Percentiles rank a stretch among this genome's conserved stretches.
Evolutionary conservation across 2,113 vertebrate species (phyloP).

Genomic region (Myotis yumanensis): DNA sequence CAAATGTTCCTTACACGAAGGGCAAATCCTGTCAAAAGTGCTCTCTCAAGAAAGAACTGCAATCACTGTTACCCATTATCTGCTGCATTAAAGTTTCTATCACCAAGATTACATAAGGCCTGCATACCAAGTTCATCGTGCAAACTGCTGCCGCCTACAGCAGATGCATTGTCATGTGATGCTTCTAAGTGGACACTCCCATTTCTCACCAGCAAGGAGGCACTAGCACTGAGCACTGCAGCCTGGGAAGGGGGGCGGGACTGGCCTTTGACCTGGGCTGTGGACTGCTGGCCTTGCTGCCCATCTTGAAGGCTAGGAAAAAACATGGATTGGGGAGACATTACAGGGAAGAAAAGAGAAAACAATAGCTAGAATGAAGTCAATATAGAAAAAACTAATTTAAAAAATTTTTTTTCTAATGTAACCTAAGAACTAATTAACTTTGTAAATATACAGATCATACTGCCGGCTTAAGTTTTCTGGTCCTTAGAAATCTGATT

Average conservation of each 20-base stretch:
- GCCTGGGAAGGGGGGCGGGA: slow-evolving; percentile 95
- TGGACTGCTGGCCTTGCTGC: slow-evolving; percentile 96
- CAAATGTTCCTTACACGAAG: neutral
- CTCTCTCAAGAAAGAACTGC: slow-evolving; percentile 56
- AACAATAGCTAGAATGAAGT: slow-evolving; percentile 80
- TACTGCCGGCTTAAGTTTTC: neutral
- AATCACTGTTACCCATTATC: slow-evolving; percentile 72
- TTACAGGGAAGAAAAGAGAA: slow-evolving; percentile 84
- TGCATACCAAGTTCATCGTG: slow-evolving; percentile 97
- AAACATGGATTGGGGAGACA: slow-evolving; percentile 85
- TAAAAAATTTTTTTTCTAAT: slow-evolving; percentile 37
- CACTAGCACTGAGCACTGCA: slow-evolving; percentile 94
- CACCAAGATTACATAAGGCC: slow-evolving; percentile 86
- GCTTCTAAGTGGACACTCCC: slow-evolving; percentile 98
- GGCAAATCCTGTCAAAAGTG: slow-evolving; percentile 9
- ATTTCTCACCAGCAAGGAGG: slow-evolving; percentile 99
- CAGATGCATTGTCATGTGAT: slow-evolving; percentile 95
- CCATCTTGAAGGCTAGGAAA: slow-evolving; percentile 98
- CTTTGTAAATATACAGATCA: slow-evolving; percentile 31
- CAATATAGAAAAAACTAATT: slow-evolving; percentile 77
- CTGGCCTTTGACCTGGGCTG: slow-evolving; percentile 93
- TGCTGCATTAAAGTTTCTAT: slow-evolving; percentile 79
- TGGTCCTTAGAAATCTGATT: slow-evolving; percentile 7
- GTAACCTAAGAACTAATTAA: slow-evolving; percentile 57
- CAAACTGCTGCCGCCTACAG: slow-evolving; percentile 95